These are phyloP conservation scores for Adelognathus sp. DNA, from an alignment of 2,888 invertebrate species.

Conservation along the genomic window DNA sequence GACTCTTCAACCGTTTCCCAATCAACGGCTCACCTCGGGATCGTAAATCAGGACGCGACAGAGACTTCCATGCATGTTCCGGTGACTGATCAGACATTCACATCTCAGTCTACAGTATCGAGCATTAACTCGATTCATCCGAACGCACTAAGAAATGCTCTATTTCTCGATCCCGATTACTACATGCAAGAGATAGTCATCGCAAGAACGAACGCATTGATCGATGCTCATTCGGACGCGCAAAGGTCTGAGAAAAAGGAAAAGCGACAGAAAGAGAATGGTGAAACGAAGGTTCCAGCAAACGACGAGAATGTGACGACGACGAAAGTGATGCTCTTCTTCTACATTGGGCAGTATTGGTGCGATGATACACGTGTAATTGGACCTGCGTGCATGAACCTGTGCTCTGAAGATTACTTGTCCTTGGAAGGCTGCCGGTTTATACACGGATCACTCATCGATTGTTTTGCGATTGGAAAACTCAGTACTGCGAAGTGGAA, in stretches of 20 bases:
- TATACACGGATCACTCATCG: not conserved
- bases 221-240: not conserved
- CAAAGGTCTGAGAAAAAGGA: not conserved
- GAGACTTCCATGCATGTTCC: not conserved
- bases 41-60: not conserved
- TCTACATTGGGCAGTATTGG: not conserved
- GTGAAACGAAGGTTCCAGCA: not conserved
- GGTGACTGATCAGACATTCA: not conserved
- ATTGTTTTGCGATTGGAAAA: constrained; percentile 11
- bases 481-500: not conserved
- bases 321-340: not conserved
- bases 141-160: not conserved
- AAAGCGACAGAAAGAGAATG: too few relatives aligned
- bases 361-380: not conserved
- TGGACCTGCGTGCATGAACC: not conserved
- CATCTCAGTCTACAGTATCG: not conserved
- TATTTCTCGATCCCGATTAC: not conserved
- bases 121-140: not conserved
- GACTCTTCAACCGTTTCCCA: not conserved
- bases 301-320: not conserved
- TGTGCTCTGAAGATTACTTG: constrained; percentile 9
- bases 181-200: constrained; percentile 5
- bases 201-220: too few relatives aligned
- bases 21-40: not conserved
- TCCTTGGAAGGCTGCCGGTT: not conserved